A percentile compares a stretch with the other conserved stretches of the same genome.
These are phyloP conservation scores for Drosophila jambulina DNA, from an alignment of 1,140 invertebrate species.

Conservation along the genomic window DNA sequence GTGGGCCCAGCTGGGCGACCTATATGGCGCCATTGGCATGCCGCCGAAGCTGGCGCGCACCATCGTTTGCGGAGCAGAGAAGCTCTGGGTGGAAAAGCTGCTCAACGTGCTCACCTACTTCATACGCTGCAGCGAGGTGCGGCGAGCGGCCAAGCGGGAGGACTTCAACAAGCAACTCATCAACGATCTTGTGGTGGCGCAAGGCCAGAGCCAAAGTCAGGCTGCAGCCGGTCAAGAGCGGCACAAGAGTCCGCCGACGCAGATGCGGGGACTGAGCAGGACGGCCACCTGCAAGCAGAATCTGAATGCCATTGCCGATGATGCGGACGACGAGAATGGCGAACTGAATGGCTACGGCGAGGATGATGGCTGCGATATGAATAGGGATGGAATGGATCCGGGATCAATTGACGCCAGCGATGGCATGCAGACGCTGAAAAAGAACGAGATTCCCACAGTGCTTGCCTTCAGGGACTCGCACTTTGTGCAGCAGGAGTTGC, in stretches of 20 bases:
- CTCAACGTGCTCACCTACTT: slow-evolving; percentile 93
- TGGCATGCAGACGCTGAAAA: slow-evolving; percentile 68
- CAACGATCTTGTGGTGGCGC: slow-evolving; percentile 58
- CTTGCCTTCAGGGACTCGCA: slow-evolving; percentile 82
- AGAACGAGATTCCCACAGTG: slow-evolving; percentile 84
- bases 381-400: slow-evolving; percentile 8
- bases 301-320: slow-evolving; percentile 71
- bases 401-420: slow-evolving; percentile 39
- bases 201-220: slow-evolving; percentile 55
- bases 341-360: slow-evolving; percentile 20
- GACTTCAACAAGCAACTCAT: slow-evolving; percentile 81
- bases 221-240: slow-evolving; percentile 24
- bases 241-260: slow-evolving; percentile 56
- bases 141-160: slow-evolving; percentile 83
- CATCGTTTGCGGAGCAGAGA: slow-evolving; percentile 90
- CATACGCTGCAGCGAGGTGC: slow-evolving; percentile 91
- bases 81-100: slow-evolving; percentile 89
- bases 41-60: slow-evolving; percentile 91
- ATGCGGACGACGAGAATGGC: slow-evolving; percentile 37
- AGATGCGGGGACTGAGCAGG: slow-evolving; percentile 48
- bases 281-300: slow-evolving; percentile 77
- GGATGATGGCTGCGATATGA: slow-evolving; percentile 18
- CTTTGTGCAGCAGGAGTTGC: slow-evolving; percentile 84
- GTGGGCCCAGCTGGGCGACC: slow-evolving; percentile 94
- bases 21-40: slow-evolving; percentile 92